Evolutionary conservation across 2,797 vertebrate genomes (phyloP).

Genomic region (Astyanax mexicanus): DNA sequence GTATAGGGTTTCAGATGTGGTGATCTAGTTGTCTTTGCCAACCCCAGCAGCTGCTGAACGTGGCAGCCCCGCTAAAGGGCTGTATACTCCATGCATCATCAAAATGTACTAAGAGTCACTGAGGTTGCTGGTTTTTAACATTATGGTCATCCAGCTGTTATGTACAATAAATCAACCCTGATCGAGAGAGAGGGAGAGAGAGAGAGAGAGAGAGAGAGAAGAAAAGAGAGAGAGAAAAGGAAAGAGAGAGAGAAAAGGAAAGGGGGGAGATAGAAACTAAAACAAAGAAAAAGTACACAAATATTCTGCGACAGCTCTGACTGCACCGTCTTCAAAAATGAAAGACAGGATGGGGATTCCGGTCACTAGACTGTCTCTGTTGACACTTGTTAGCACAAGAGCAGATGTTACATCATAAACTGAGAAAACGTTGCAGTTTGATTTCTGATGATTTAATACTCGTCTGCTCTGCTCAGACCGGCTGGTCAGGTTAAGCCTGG

Average conservation of each 20-base stretch:
- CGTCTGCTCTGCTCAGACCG: neutral
- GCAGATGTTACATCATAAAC: conserved; percentile 12
- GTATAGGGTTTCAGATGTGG: neutral
- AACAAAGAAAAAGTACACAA: conserved; percentile 23
- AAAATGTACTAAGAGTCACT: too few relatives aligned
- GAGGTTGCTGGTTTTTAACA: too few relatives aligned
- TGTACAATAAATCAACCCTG: neutral
- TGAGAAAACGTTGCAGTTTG: conserved; percentile 1
- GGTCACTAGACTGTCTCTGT: conserved; percentile 15
- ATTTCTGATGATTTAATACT: neutral
- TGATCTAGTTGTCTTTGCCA: neutral
- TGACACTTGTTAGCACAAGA: neutral
- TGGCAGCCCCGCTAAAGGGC: neutral
- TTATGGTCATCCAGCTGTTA: too few relatives aligned
- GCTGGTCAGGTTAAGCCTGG: conserved; percentile 4
- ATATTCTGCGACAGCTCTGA: conserved; percentile 1
- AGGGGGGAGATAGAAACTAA: too few relatives aligned
- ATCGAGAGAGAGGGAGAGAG: conserved; percentile 35
- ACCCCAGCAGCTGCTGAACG: neutral
- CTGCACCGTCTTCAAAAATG: neutral
- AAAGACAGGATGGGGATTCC: neutral
- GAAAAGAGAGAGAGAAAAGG: conserved; percentile 43
- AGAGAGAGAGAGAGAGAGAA: conserved; percentile 34
- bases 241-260: conserved; percentile 48
- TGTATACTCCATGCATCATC: neutral